These are phyloP conservation scores for Ladona fulva DNA, from an alignment of 1,140 invertebrate genomes.

Conservation along the genomic window DNA sequence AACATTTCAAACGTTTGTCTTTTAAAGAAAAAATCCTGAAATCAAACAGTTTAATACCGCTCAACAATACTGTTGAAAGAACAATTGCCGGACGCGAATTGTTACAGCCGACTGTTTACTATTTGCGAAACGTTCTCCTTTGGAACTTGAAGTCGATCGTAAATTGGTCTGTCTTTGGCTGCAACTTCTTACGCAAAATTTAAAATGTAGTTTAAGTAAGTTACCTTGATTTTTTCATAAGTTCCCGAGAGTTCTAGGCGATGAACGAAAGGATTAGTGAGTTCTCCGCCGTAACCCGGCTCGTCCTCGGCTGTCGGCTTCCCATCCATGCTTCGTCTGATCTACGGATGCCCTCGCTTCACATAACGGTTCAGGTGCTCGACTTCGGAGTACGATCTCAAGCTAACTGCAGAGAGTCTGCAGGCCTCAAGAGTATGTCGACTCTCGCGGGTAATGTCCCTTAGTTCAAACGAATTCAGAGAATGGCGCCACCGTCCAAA, in stretches of 20 bases:
- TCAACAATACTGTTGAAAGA: too few species aligned
- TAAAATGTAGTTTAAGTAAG: too few species aligned
- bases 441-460: not conserved
- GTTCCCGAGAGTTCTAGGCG: constrained; percentile 70
- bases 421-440: not conserved
- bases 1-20: too few species aligned
- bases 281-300: constrained; percentile 29
- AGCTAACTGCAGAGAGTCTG: not conserved
- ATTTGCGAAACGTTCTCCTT: too few species aligned
- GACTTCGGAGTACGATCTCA: not conserved
- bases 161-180: too few species aligned
- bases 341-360: not conserved
- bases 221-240: constrained; percentile 76
- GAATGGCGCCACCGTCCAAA: too few species aligned
- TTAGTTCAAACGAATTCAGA: not conserved
- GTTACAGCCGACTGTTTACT: too few species aligned
- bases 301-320: not conserved
- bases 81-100: too few species aligned
- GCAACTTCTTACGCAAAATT: too few species aligned
- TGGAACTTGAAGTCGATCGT: too few species aligned
- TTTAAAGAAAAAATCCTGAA: too few species aligned
- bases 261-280: constrained; percentile 76
- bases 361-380: constrained; percentile 7
- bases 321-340: not conserved
- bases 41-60: too few species aligned